A percentile compares a stretch with the other conserved stretches of the same genome.
These are phyloP conservation scores for Onchidella celtica DNA, from an alignment of 2,888 invertebrate genomes.

Conservation along the genomic window DNA sequence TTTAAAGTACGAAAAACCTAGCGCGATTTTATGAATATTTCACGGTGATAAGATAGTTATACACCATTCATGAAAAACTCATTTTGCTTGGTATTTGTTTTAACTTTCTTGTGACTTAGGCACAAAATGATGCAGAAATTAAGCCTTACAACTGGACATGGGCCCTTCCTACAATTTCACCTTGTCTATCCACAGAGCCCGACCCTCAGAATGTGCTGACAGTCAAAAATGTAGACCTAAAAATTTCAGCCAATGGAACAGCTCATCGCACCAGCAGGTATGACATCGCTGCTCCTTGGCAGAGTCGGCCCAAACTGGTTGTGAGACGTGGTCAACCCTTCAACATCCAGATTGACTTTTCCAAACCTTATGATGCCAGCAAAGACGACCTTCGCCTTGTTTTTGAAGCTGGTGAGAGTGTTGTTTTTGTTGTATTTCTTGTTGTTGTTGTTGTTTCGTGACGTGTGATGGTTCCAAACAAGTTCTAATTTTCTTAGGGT, in stretches of 20 bases:
- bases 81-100: background rate
- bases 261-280: constrained; percentile 88
- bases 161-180: background rate
- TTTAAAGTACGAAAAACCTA: too few species aligned
- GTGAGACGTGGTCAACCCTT: constrained; percentile 88
- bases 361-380: constrained; percentile 86
- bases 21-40: too few species aligned
- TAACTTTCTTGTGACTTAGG: background rate
- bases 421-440: too few species aligned
- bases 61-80: too few species aligned
- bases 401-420: constrained; percentile 83
- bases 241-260: constrained; percentile 84
- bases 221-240: constrained; percentile 1
- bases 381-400: constrained; percentile 91
- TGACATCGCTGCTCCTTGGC: constrained; percentile 70
- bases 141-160: too few species aligned
- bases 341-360: constrained; percentile 86
- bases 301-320: constrained; percentile 84
- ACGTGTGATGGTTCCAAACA: too few species aligned
- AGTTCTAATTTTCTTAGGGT: too few species aligned
- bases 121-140: too few species aligned
- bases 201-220: constrained; percentile 20
- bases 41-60: too few species aligned
- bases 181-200: constrained; percentile 16
- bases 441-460: background rate